These are phyloP conservation scores for Pluvialis apricaria DNA, from an alignment of 2,113 vertebrate species.

Conservation along the genomic window DNA sequence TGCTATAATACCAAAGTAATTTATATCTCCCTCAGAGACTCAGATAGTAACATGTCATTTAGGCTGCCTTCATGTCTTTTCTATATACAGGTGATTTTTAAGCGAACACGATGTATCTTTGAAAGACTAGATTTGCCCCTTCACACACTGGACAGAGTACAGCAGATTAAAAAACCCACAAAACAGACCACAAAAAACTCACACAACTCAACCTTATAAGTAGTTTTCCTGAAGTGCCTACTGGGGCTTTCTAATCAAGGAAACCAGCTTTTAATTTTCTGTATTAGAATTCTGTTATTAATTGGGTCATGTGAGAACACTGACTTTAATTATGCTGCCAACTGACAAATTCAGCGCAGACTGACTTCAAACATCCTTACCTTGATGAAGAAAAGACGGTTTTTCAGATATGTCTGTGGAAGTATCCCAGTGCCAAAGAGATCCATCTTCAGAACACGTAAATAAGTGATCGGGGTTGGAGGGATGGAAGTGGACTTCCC, in stretches of 20 bases:
- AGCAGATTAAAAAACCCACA: not conserved
- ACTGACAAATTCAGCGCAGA: not conserved
- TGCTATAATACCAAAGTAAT: no score
- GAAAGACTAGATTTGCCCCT: not conserved
- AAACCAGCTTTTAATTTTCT: not conserved
- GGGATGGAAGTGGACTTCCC: slow-evolving; percentile 97
- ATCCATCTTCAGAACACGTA: slow-evolving; percentile 96
- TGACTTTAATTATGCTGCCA: not conserved
- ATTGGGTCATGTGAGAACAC: not conserved
- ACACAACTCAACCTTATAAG: not conserved
- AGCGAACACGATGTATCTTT: not conserved
- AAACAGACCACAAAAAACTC: not conserved
- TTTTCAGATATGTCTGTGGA: slow-evolving; percentile 78
- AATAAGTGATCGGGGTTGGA: slow-evolving; percentile 95
- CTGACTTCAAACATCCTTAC: slow-evolving; percentile 54
- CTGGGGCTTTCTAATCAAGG: not conserved
- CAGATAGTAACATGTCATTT: not conserved
- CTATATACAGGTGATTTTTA: not conserved
- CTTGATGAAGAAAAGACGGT: slow-evolving; percentile 86
- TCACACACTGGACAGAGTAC: not conserved
- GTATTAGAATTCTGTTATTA: not conserved
- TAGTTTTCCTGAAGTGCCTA: not conserved
- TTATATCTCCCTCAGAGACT: not conserved
- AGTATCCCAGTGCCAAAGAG: slow-evolving; percentile 95
- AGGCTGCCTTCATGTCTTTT: not conserved